Conservation (phyloP, 2,797 vertebrate species). For the Capromys pilorides region DNA sequence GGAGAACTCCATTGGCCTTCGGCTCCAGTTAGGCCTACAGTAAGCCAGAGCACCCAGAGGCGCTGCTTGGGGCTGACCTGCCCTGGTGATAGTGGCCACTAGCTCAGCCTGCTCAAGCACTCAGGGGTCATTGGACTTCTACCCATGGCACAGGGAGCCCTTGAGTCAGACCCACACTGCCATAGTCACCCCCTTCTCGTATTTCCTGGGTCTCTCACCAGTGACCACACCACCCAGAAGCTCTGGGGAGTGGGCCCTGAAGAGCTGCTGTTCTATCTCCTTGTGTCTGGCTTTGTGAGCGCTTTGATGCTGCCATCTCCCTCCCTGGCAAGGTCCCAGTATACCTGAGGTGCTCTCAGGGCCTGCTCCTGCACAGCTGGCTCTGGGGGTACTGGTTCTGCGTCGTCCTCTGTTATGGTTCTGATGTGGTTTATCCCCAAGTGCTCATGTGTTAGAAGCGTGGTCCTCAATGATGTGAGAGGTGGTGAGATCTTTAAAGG, state of each 20-base stretch:
- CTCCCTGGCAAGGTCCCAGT: background rate
- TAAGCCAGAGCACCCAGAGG: accelerated
- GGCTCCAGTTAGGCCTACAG: slow-evolving; percentile 15
- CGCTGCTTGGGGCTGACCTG: background rate
- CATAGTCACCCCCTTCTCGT: background rate
- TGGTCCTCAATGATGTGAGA: background rate
- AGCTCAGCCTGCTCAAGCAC: accelerated
- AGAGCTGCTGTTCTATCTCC: background rate
- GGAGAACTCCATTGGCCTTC: slow-evolving; percentile 37
- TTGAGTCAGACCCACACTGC: background rate
- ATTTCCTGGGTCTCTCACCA: background rate
- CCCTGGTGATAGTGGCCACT: background rate
- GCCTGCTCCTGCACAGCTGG: background rate
- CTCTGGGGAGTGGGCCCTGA: background rate
- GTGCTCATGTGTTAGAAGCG: background rate
- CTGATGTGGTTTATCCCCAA: background rate
- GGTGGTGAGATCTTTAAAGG: background rate
- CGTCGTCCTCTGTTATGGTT: background rate
- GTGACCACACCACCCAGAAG: background rate
- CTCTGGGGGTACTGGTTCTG: background rate
- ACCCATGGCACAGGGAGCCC: background rate
- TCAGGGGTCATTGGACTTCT: background rate
- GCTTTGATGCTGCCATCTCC: background rate
- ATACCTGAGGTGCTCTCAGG: background rate
- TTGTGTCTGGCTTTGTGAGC: background rate